phyloP scores from a whole-genome alignment of 2,113 vertebrate genomes.

The Tachuris rubrigastra region DNA sequence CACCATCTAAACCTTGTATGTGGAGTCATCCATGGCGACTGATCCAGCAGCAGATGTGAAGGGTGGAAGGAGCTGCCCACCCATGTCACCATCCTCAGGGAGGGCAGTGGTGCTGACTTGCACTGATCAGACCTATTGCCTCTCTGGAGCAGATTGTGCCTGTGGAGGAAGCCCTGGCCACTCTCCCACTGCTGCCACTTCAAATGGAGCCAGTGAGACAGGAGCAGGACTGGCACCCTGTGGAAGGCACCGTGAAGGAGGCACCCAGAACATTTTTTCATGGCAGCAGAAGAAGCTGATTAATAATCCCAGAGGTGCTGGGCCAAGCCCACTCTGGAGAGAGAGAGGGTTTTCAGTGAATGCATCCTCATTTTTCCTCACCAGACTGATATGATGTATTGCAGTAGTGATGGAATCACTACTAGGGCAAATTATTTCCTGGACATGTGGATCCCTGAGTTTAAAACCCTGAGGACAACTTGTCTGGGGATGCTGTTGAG shows the following conservation, averaged over 20 bases:
- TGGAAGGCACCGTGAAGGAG: background rate
- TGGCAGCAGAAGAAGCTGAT: background rate
- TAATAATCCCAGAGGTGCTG: background rate
- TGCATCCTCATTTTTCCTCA: background rate
- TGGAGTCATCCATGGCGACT: accelerated
- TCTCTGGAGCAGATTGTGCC: background rate
- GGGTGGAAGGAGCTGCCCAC: background rate
- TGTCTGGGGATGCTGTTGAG: background rate
- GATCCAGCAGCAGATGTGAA: background rate
- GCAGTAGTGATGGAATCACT: background rate
- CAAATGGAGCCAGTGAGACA: background rate
- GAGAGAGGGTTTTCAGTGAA: background rate
- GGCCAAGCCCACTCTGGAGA: background rate
- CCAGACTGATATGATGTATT: background rate
- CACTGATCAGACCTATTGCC: background rate
- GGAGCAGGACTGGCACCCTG: background rate
- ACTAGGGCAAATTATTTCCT: background rate
- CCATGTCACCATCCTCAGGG: background rate
- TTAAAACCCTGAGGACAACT: background rate
- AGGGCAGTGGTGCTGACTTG: background rate
- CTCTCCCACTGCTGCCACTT: background rate
- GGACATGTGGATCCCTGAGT: background rate
- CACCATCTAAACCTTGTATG: background rate
- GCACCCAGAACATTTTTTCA: background rate
- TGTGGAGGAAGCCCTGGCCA: background rate